phyloP scores from a whole-genome alignment of 2,888 invertebrate species.

The Pterostichus madidus region DNA sequence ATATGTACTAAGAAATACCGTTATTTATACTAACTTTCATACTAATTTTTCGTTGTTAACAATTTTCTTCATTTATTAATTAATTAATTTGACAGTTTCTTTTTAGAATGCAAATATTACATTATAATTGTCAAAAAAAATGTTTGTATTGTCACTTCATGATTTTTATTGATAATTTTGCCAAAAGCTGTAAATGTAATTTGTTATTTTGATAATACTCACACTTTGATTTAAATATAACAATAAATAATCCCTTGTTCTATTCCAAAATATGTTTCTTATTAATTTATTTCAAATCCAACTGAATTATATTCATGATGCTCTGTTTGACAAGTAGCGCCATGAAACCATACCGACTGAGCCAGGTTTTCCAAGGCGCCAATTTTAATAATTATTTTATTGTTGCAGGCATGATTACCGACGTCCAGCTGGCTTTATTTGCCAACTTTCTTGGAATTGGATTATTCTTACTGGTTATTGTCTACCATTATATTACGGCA shows the following conservation, averaged over 20 bases:
- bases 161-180: too few species aligned
- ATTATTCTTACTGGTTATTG: slow-evolving; percentile 94
- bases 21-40: too few species aligned
- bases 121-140: too few species aligned
- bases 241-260: background rate
- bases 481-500: slow-evolving; percentile 97
- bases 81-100: too few species aligned
- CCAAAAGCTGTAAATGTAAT: background rate
- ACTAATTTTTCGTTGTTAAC: background rate
- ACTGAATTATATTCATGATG: background rate
- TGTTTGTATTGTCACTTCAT: too few species aligned
- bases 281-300: background rate
- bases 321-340: slow-evolving; percentile 10
- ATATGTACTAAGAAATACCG: background rate
- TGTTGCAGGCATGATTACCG: slow-evolving; percentile 89
- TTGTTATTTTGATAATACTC: background rate
- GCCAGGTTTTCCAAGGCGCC: slow-evolving; percentile 2
- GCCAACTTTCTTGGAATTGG: slow-evolving; percentile 97
- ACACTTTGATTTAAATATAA: slow-evolving; percentile 10
- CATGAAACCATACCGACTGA: background rate
- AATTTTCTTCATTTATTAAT: too few species aligned
- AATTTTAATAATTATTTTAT: slow-evolving; percentile 35
- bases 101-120: too few species aligned
- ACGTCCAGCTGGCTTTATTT: slow-evolving; percentile 96
- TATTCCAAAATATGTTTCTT: background rate